Conservation (phyloP, 2,888 invertebrate species). For the Reticulitermes lucifugus region DNA sequence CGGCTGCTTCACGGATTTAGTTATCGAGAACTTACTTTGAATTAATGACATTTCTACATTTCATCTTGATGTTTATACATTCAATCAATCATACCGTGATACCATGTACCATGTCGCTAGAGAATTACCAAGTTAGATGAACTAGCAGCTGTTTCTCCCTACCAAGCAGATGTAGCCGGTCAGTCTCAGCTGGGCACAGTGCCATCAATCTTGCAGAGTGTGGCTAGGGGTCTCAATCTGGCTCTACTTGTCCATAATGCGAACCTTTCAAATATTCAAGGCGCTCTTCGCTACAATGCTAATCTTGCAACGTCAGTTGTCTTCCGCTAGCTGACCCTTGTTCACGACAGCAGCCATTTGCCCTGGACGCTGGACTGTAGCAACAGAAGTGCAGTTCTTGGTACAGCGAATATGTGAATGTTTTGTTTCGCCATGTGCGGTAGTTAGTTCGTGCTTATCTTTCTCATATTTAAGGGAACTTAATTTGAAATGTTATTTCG, state of each 20-base stretch:
- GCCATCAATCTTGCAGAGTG: conserved; percentile 7
- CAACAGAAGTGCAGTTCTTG: background rate
- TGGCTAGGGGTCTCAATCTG: background rate
- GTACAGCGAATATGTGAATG: too few relatives aligned
- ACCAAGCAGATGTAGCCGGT: background rate
- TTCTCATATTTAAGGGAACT: too few relatives aligned
- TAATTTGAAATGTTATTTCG: too few relatives aligned
- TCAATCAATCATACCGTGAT: background rate
- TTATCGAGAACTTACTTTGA: too few relatives aligned
- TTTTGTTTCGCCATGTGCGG: too few relatives aligned
- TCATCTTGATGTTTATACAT: background rate
- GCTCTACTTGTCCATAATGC: conserved; percentile 1
- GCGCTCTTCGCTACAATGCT: background rate
- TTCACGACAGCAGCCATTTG: background rate
- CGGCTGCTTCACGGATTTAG: too few relatives aligned
- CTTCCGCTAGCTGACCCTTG: background rate
- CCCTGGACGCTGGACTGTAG: background rate
- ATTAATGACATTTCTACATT: too few relatives aligned
- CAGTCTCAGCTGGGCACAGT: conserved; percentile 11
- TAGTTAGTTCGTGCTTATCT: too few relatives aligned
- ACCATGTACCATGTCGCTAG: background rate
- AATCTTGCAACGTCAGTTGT: background rate
- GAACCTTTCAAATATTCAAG: conserved; percentile 8
- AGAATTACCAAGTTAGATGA: conserved; percentile 20
- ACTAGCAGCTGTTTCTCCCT: background rate